Evolutionary conservation across 2,888 invertebrate genomes (phyloP), one percentile per base, ranked within the genome.

Genomic region (Ormyrus rosae): DNA sequence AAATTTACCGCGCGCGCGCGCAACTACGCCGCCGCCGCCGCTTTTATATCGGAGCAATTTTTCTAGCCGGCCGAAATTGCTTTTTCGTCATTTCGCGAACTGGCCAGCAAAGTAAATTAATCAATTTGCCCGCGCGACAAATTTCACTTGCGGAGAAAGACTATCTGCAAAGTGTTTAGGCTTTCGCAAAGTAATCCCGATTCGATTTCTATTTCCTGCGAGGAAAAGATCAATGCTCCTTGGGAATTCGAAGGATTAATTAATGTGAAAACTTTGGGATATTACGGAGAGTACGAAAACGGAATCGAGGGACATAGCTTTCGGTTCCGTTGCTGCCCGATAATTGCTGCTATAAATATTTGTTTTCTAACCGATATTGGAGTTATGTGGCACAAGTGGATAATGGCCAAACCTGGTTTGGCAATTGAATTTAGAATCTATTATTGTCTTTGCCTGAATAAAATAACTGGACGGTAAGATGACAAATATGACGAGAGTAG

Each of bases 341-440:
- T 65, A 74, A 74, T 65, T 74, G 65, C 53, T n/a, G 46, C 74
- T 50, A 65, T 65, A 74, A 61, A 71, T 71, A 61, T 61, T 51
- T 71, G 48, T 60, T 19, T 50, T 6, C 51, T 67, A 10, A 34
- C 34, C 34, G 34, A 34, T 4, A 34, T 34, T 34, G 34, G 34
- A 34, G 4, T 34, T 34, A 34, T 34, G 34, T 34, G 34, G 34
- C 34, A 34, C 3, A 34, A 34, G 34, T 34, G 4, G 34, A 34
- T 34, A 34, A 34, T 34, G 34, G 34, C 34, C 34, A 34, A 34
- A 34, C 4, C 34, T 34, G 34, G 34, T 34, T 34, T 34, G 34
- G 34, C 34, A 34, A 34, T 34, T 34, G 34, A 34, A 34, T 34
- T 34, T 34, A 34, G 34, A 34, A 34, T 34, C 4, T 34, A 34